phyloP scores from a whole-genome alignment of 2,113 vertebrate genomes.

The Ornithorhynchus anatinus region DNA sequence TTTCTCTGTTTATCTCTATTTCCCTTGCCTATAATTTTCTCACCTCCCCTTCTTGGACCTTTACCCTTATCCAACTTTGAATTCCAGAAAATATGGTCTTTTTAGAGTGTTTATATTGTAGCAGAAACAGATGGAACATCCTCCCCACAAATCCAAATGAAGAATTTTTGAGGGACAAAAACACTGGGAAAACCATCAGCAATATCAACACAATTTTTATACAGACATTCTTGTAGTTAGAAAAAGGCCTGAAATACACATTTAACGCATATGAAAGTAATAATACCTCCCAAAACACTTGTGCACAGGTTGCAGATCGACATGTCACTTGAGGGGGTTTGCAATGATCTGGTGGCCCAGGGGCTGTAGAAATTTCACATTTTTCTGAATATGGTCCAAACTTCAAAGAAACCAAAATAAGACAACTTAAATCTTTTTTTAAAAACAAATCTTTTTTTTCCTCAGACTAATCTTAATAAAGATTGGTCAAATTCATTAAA shows the following conservation, averaged over 20 bases:
- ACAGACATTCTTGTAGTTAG: neutral
- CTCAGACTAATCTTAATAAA: no score
- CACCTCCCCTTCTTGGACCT: no score
- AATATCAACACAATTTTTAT: constrained; percentile 4
- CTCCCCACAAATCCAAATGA: no score
- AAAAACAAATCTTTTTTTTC: no score
- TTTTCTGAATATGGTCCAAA: constrained; percentile 91
- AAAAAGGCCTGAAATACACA: neutral
- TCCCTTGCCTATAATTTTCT: no score
- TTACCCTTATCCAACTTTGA: no score
- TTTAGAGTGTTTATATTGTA: no score
- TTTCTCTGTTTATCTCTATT: no score
- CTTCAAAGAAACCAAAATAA: constrained; percentile 65
- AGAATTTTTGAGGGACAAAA: no score
- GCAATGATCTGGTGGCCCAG: constrained; percentile 91
- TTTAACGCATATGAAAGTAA: neutral
- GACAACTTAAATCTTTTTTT: no score
- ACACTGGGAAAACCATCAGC: neutral
- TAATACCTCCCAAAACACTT: constrained; percentile 92
- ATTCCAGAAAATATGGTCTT: no score
- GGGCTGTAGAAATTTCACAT: constrained; percentile 86
- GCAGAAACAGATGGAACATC: no score
- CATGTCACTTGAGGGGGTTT: constrained; percentile 81
- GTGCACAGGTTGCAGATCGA: constrained; percentile 89
- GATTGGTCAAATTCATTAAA: neutral